Base-by-base conservation (phyloP, 1,140 invertebrate species). In the Hyles euphorbiae region DNA sequence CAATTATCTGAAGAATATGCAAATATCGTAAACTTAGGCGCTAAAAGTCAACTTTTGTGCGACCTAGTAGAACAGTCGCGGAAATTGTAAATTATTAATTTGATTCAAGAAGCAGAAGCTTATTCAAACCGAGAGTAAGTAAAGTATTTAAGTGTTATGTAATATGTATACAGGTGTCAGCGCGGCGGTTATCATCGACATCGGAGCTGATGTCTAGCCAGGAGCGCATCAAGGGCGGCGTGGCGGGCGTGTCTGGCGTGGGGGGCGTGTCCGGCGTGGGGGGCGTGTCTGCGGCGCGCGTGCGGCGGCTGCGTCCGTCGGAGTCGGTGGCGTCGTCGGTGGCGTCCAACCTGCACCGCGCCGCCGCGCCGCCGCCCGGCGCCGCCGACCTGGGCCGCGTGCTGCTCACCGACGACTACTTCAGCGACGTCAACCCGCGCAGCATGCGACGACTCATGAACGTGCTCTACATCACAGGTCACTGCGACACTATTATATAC, bases 361-460 rank as follows among this genome's bases (percentile, higher is more conserved):
- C 87, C 12, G 92, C 56, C 89, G 51, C 58, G 90, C 74, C 78
- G 50, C 2, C 11, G 67, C 68, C 43, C 32, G 81, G 80, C 34
- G 85, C 83, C n/a, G 83, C 81, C 0, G 85, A 88, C 67, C 70
- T 87, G 1, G 71, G 75, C 52, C 68, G 96, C 70, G 96, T 98
- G 89, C 90, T 98, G 48, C 91, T 98, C 0, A 97, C 96, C 2
- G 97, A 98, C 80, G 97, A 98, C 87, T 98, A 98, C 89, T 98
- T 98, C 74, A 97, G 96, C 73, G 98, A 99, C 87, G 97, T 99
- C 34, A 99, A 99, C 91, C 98, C 98, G 0, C 90, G 97, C 46
- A 98, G 96, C 72, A 98, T 99, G 97, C 91, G 97, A 56, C 91
- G 98, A 55, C 91, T 99, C 6, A 98, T 99, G 95, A 99, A 99